Evolutionary conservation across 92 coral and sea anemone genomes (phyloP).

Genomic region (Montipora capitata): DNA sequence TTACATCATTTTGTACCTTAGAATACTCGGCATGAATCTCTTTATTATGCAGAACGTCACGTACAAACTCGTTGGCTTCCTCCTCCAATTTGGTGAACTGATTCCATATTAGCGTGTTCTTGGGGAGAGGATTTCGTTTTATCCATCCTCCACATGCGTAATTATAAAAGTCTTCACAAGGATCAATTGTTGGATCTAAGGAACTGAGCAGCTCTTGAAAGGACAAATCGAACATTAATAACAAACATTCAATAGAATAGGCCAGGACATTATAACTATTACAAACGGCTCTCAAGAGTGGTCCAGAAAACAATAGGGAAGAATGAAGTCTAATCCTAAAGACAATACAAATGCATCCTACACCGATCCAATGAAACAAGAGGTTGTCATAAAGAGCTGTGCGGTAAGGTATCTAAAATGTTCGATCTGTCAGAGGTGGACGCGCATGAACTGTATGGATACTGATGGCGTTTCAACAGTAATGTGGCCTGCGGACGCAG

Average conservation of each 20-base stretch:
- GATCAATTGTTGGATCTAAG: constrained; percentile 72
- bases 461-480: too few relatives aligned
- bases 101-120: constrained; percentile 54
- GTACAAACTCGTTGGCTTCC: constrained; percentile 55
- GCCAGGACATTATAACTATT: background rate
- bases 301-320: too few relatives aligned
- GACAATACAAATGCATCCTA: too few relatives aligned
- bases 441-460: too few relatives aligned
- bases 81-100: constrained; percentile 64
- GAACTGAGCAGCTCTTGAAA: constrained; percentile 56
- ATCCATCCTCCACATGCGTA: constrained; percentile 87
- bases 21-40: constrained; percentile 74
- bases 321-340: too few relatives aligned
- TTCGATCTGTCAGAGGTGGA: too few relatives aligned
- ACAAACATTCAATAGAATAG: background rate
- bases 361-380: too few relatives aligned
- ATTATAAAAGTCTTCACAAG: constrained; percentile 81
- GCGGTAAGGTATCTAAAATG: too few relatives aligned
- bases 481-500: too few relatives aligned
- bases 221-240: background rate
- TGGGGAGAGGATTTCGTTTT: constrained; percentile 72
- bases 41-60: constrained; percentile 52
- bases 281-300: background rate
- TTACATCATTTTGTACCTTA: constrained; percentile 35
- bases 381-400: too few relatives aligned